Evolutionary conservation across 2,113 vertebrate species (phyloP), one percentile per base, ranked within the genome.

Genomic region (Fulmarus glacialis): DNA sequence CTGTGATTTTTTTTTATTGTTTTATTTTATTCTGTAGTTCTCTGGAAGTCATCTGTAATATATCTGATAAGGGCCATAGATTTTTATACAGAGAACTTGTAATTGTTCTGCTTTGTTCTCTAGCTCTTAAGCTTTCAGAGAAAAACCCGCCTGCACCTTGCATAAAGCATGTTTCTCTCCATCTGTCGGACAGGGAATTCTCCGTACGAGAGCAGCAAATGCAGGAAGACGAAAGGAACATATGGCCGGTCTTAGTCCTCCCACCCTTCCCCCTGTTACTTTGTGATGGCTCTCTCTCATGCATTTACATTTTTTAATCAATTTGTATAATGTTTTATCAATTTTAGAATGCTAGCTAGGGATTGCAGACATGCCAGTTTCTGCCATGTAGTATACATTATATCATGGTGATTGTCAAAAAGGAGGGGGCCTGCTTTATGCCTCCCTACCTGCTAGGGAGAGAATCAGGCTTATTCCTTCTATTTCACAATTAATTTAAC

Each of bases 81-180:
- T 93, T 97, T 97, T 96, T 95, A 66, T 42, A 78, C 19, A 71
- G 59, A 80, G 47, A 92, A 80, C 71, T 89, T 36, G 12, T 84
- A 95, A 96, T 86, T 94, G 47, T 52, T 83, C 13, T 85, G 81
- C 73, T 97, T 96, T 93, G 36, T 96, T 97, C 89, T 84, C 48
- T 6, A 36, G 34, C 14, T 81, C 30, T 95, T 81, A 75, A 77
- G 87, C 70, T 87, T 93, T 89, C 66, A 62, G 50, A 88, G 26
- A 95, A 34, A 94, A 95, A 96, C 79, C 42, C 2, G 0, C 74
- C 63, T 75, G 62, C 60, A 87, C 62, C 91, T 98, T 96, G 59
- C 72, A 94, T 87, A 96, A 91, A 93, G 73, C 59, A 82, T 11
- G 6, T 47, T 92, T 91, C 70, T 21, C 62, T 96, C 96, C 94